These are phyloP conservation scores for Rhizoglyphus robini DNA, from an alignment of 1,140 invertebrate genomes.

Conservation along the genomic window DNA sequence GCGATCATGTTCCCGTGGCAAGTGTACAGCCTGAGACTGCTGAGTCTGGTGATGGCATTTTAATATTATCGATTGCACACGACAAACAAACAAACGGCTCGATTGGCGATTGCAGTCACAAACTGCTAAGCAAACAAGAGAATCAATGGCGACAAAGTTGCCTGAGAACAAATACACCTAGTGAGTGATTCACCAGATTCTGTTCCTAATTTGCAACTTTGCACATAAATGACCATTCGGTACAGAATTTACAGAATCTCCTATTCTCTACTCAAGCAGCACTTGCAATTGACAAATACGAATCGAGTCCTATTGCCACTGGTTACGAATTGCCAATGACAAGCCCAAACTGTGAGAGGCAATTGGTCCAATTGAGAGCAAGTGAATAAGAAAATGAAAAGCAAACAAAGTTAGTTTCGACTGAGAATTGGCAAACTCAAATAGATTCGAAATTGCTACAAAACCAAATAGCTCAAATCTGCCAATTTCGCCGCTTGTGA, in stretches of 20 bases:
- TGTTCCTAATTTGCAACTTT: too few relatives aligned
- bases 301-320: not conserved
- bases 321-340: not conserved
- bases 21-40: too few relatives aligned
- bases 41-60: not conserved
- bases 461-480: too few relatives aligned
- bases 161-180: not conserved
- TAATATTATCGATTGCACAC: not conserved
- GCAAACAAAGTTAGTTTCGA: not conserved
- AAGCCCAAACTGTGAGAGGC: not conserved
- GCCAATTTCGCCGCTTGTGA: too few relatives aligned
- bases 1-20: not conserved
- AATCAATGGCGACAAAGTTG: not conserved
- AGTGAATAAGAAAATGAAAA: not conserved
- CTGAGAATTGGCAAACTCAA: too few relatives aligned
- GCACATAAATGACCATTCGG: too few relatives aligned
- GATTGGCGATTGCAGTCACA: too few relatives aligned
- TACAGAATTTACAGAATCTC: too few relatives aligned
- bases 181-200: too few relatives aligned
- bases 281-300: not conserved
- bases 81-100: not conserved
- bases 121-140: not conserved
- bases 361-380: not conserved
- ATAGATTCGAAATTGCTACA: too few relatives aligned
- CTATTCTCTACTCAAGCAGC: too few relatives aligned